Evolutionary conservation across 2,888 invertebrate species (phyloP).

Genomic region (Lasioglossum vierecki): DNA sequence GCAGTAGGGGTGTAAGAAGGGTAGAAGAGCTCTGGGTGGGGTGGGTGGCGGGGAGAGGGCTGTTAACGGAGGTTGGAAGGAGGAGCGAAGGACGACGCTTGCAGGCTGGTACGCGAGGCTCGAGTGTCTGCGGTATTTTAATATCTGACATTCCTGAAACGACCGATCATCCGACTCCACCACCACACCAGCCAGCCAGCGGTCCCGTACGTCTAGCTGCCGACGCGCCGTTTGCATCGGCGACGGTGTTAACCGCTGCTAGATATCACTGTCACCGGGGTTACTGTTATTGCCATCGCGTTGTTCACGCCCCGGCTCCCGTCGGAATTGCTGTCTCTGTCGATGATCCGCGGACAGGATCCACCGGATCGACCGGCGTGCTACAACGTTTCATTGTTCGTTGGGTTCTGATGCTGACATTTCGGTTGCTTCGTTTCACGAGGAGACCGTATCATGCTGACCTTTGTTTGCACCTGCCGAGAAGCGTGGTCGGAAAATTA

Average conservation of each 20-base stretch:
- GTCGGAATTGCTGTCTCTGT: constrained; percentile 6
- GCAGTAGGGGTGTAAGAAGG: constrained; percentile 52
- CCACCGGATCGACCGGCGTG: neutral
- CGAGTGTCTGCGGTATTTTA: constrained; percentile 82
- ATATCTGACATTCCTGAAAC: constrained; percentile 83
- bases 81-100: constrained; percentile 49
- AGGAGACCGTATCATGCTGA: neutral
- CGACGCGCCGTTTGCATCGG: constrained; percentile 38
- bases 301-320: neutral
- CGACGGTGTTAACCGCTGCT: constrained; percentile 34
- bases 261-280: constrained; percentile 26
- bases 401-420: neutral
- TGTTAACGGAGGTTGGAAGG: constrained; percentile 30
- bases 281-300: constrained; percentile 1
- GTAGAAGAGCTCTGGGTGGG: neutral
- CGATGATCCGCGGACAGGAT: constrained; percentile 30
- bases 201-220: constrained; percentile 37
- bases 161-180: constrained; percentile 78
- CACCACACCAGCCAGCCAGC: constrained; percentile 35
- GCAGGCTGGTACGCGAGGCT: constrained; percentile 68
- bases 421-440: constrained; percentile 3
- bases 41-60: neutral
- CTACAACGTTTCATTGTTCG: neutral
- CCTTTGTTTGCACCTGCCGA: neutral
- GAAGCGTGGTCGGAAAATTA: neutral